Evolutionary conservation across 2,888 invertebrate genomes (phyloP), one percentile per base, ranked within the genome.

Genomic region (Coelopa pilipes): DNA sequence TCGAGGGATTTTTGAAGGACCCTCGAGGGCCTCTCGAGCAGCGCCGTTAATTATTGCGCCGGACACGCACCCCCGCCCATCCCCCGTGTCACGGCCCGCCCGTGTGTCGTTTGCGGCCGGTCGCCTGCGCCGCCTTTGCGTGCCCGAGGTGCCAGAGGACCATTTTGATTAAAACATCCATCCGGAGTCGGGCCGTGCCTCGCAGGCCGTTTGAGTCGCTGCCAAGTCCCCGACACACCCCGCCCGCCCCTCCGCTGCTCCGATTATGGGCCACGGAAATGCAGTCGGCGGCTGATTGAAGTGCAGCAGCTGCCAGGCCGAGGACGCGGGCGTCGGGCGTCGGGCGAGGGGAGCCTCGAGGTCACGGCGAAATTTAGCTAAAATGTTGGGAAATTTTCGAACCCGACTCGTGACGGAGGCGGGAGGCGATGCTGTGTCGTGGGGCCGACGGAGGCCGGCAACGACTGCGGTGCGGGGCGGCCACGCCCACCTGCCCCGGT

Each of bases 211-310:
- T 34, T 34, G 34, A 34, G 57, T 59, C 57, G 24, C 10, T 21
- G 21, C 21, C 19, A 11, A 21, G 57, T 17, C 12, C 57, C 57
- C 24, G 57, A 12, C 21, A 59, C 55, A 19, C 17, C 55, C 7
- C 34, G 13, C 17, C 21, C 57, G 9, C 21, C 19, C 1, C 15
- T 17, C 21, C 57, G 19, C 11, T 59, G 57, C 2, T 59, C 21
- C 0, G 24, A 59, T 3, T 24, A 59, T 3, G 57, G 21, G 57
- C 9, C 21, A 4, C 17, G 57, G 12, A 17, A 21, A n/a, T 59
- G 57, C 57, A 21, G 57, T 59, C 24, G 57, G 12, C 24, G 57
- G 57, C 21, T 21, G 57, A 59, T 59, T 59, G 57, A 34, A 34
- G 19, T 59, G 57, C 12, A 21, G 21, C 19, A 19, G 57, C n/a